These are phyloP conservation scores for Mactromeris polynyma DNA, from an alignment of 2,888 invertebrate species.

Conservation along the genomic window DNA sequence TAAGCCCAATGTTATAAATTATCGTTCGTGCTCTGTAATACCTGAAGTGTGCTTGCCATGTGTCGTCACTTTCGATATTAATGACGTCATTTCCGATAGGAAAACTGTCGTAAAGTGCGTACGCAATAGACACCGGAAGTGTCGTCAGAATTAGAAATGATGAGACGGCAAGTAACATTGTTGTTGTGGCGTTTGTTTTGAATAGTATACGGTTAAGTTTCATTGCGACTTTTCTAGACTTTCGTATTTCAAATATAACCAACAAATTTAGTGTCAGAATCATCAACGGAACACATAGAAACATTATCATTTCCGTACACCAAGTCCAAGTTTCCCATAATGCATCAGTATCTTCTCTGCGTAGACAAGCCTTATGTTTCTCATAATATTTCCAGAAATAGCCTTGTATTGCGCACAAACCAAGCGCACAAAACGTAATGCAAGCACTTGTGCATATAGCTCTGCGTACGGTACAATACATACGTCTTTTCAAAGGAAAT, in stretches of 20 bases:
- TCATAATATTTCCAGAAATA: slow-evolving; percentile 84
- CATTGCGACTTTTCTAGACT: slow-evolving; percentile 67
- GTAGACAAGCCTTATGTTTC: slow-evolving; percentile 68
- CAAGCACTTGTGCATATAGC: slow-evolving; percentile 81
- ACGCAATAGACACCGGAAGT: slow-evolving; percentile 85
- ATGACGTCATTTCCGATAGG: slow-evolving; percentile 72
- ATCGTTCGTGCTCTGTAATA: slow-evolving; percentile 79
- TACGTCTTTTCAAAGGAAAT: slow-evolving; percentile 85
- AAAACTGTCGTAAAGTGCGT: slow-evolving; percentile 80
- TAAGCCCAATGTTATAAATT: slow-evolving; percentile 83
- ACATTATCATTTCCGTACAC: slow-evolving; percentile 85
- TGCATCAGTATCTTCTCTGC: slow-evolving; percentile 64
- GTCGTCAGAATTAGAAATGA: slow-evolving; percentile 85
- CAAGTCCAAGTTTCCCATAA: slow-evolving; percentile 85
- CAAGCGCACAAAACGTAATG: slow-evolving; percentile 77
- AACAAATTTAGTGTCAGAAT: slow-evolving; percentile 86
- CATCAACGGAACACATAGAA: slow-evolving; percentile 84
- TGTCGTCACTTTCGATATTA: slow-evolving; percentile 74
- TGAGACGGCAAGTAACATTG: slow-evolving; percentile 85
- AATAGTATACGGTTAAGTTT: slow-evolving; percentile 75
- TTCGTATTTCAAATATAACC: slow-evolving; percentile 84
- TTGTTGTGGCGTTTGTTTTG: slow-evolving; percentile 82
- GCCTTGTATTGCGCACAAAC: slow-evolving; percentile 82
- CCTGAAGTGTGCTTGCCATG: slow-evolving; percentile 80
- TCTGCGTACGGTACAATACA: slow-evolving; percentile 83